These are phyloP conservation scores for Perca flavescens DNA, from an alignment of 2,113 vertebrate genomes.

Conservation along the genomic window DNA sequence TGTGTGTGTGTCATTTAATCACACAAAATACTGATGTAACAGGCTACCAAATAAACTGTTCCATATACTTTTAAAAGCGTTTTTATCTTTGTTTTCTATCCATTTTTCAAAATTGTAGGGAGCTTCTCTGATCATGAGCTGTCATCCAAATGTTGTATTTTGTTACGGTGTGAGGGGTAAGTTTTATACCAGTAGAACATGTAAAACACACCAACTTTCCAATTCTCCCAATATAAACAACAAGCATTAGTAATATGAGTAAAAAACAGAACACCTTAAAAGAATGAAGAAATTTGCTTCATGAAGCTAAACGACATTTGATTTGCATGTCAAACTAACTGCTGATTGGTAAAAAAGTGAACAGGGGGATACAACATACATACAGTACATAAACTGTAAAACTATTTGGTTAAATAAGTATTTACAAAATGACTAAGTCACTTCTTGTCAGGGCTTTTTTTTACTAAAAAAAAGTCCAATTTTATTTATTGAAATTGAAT, in stretches of 20 bases:
- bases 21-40: background rate
- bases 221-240: background rate
- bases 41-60: background rate
- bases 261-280: background rate
- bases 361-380: background rate
- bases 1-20: too few relatives aligned
- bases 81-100: background rate
- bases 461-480: background rate
- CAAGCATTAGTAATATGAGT: background rate
- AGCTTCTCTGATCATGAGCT: background rate
- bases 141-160: background rate
- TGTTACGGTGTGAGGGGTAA: too few relatives aligned
- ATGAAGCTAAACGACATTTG: background rate
- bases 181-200: background rate
- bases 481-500: background rate
- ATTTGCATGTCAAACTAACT: background rate
- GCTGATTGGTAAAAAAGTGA: background rate
- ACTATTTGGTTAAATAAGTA: background rate
- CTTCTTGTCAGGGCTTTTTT: background rate
- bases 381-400: background rate
- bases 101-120: background rate
- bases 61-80: background rate
- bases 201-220: background rate
- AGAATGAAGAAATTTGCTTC: background rate
- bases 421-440: background rate